Evolutionary conservation across 2,888 invertebrate species (phyloP).

Genomic region (Agrochola lychnidis): DNA sequence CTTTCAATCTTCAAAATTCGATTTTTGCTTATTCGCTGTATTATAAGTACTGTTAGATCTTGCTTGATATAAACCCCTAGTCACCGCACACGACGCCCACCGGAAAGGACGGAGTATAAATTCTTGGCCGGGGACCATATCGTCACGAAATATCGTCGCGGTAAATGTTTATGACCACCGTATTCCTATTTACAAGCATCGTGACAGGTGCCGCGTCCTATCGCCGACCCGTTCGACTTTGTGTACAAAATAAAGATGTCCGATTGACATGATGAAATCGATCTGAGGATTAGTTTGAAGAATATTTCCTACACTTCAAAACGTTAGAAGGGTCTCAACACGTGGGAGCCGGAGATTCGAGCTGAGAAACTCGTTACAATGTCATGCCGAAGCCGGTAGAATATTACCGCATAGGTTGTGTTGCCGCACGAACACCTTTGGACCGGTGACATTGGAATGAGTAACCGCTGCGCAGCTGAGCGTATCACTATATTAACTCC

Average conservation of each 20-base stretch:
- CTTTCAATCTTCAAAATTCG: neutral
- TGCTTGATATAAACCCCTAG: conserved; percentile 5
- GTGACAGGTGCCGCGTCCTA: conserved; percentile 23
- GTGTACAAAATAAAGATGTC: conserved; percentile 46
- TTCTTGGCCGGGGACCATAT: conserved; percentile 44
- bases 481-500: conserved; percentile 31
- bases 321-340: conserved; percentile 8
- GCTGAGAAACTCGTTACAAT: conserved; percentile 49
- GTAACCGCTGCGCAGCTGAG: conserved; percentile 30
- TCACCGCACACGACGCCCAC: neutral
- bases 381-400: conserved; percentile 30
- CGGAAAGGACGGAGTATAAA: conserved; percentile 46
- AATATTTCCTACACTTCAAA: conserved; percentile 1
- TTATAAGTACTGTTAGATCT: neutral
- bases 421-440: conserved; percentile 43
- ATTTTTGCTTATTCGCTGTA: neutral
- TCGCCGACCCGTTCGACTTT: conserved; percentile 1
- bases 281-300: conserved; percentile 1
- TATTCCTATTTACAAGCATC: conserved; percentile 39
- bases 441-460: conserved; percentile 53
- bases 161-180: conserved; percentile 41
- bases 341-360: conserved; percentile 24
- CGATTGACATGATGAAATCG: conserved; percentile 27
- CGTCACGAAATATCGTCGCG: conserved; percentile 39
- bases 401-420: conserved; percentile 50